Evolutionary conservation across 1,140 invertebrate species (phyloP), one percentile per base, ranked within the genome.

Genomic region (Adoxophyes honmai): DNA sequence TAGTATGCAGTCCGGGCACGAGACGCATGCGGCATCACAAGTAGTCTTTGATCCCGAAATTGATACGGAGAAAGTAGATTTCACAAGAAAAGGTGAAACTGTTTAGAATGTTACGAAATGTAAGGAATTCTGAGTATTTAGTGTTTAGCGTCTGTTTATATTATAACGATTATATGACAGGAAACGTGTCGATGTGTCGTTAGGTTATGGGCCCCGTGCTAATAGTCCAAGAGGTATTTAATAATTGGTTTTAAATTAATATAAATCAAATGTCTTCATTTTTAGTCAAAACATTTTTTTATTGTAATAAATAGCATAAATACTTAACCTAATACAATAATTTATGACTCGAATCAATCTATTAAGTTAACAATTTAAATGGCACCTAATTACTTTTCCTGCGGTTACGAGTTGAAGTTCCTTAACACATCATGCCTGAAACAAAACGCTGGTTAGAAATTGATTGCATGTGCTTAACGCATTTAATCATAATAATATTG

Each of bases 1-100:
- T 81, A 78, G 72, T 78, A 86, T 86, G 66, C 81, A 62, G 35
- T 7, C 34, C n/a, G 48, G 0, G 60, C 39, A 5, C n/a, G 21
- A 16, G 39, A 1, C 16, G 42, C 21, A 18, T 7, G 4, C 7
- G 18, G 42, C 42, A 21, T 44, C 15, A 21, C 39, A 15, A 18
- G 16, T 44, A 67, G 66, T 67, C 68, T 71, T 66, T 79, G 83
- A 79, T 78, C 74, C 70, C 67, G 62, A 74, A 75, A 54, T 62
- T 60, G 69, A 80, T 75, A 75, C 60, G 64, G 76, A 63, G 81
- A 86, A 84, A 86, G 78, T 83, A 56, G 51, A 78, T 79, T 84
- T 84, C 75, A 78, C 77, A 60, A 52, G 21, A 72, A 80, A 75
- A 59, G 65, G 56, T 48, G 18, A 62, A 68, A 66, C 55, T 59